A percentile compares a stretch with the other conserved stretches of the same genome.
Conservation (phyloP, 2,888 invertebrate species). For the Oscheius sp. region DNA sequence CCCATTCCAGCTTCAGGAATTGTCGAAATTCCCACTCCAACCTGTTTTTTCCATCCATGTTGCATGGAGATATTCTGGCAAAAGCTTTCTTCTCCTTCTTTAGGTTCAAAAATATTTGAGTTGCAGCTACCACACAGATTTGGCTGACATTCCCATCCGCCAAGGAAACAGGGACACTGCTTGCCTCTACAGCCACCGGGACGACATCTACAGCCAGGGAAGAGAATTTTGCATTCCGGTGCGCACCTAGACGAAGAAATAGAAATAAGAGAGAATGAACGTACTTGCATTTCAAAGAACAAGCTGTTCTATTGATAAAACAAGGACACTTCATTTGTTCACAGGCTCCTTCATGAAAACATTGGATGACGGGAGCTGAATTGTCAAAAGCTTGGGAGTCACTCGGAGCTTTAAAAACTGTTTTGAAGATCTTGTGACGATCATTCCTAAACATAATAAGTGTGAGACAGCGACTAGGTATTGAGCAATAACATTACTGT, state of each 20-base stretch:
- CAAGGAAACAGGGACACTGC: slow-evolving; percentile 14
- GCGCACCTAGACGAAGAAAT: slow-evolving; percentile 11
- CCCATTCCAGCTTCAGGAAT: slow-evolving; percentile 19
- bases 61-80: slow-evolving; percentile 7
- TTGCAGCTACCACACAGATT: slow-evolving; percentile 3
- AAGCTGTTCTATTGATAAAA: neutral
- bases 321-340: slow-evolving; percentile 1
- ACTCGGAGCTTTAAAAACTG: neutral
- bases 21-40: slow-evolving; percentile 6
- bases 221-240: neutral
- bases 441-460: neutral
- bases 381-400: neutral
- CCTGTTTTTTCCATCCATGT: slow-evolving; percentile 2
- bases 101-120: neutral
- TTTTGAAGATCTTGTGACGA: neutral
- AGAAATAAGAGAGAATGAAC: neutral
- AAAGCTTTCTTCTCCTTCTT: neutral
- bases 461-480: neutral
- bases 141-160: slow-evolving; percentile 31
- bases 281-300: slow-evolving; percentile 23
- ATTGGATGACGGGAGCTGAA: neutral
- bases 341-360: slow-evolving; percentile 23
- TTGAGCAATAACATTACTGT: no score
- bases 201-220: slow-evolving; percentile 27
- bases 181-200: slow-evolving; percentile 13